Evolutionary conservation across 2,113 vertebrate genomes (phyloP).

Genomic region (Upupa epops): DNA sequence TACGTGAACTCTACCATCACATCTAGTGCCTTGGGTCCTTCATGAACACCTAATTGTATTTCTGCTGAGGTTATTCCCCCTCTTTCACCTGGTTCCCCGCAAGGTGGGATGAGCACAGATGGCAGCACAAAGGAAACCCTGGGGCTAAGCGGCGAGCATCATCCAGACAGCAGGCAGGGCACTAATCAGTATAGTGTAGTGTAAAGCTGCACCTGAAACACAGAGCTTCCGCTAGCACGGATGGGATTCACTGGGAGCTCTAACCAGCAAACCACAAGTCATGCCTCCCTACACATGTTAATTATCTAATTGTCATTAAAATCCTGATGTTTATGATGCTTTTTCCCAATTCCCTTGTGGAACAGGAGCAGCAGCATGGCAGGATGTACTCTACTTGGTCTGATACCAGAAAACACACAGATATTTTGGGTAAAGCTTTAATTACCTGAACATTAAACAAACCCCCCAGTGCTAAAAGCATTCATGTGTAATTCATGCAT

Average conservation of each 20-base stretch:
- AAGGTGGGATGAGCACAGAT: neutral
- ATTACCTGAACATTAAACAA: neutral
- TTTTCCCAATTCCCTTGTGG: neutral
- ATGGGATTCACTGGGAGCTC: neutral
- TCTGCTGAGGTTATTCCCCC: neutral
- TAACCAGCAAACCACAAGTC: neutral
- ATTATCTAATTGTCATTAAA: neutral
- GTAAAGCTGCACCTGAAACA: neutral
- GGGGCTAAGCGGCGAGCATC: neutral
- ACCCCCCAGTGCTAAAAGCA: neutral
- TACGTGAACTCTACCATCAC: neutral
- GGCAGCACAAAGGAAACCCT: neutral
- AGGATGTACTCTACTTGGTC: neutral
- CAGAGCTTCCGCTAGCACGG: neutral
- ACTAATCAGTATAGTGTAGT: neutral
- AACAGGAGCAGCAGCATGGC: neutral
- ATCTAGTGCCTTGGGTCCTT: neutral
- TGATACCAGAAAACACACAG: neutral
- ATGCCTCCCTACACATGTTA: neutral
- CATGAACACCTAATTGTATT: neutral
- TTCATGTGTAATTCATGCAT: too few relatives aligned
- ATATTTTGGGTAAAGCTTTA: neutral
- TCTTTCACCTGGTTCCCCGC: neutral
- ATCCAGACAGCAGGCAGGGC: neutral
- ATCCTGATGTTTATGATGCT: neutral